Percentiles rank a stretch among this genome's conserved stretches.
phyloP scores from a whole-genome alignment of 2,888 invertebrate species.

The Agrochola macilenta region DNA sequence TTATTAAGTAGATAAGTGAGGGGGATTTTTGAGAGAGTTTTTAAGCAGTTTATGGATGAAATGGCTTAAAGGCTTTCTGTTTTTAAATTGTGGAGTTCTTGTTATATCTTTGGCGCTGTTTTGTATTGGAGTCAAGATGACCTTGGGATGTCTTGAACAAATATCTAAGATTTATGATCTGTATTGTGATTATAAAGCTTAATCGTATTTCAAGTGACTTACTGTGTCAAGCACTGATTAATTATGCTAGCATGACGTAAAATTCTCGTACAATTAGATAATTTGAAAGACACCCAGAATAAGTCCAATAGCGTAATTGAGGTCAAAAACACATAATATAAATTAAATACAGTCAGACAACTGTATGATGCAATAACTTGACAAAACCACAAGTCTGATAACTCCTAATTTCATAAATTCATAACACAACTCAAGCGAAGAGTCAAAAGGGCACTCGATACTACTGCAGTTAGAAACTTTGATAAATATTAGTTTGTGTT shows the following conservation, averaged over 20 bases:
- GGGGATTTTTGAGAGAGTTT: constrained; percentile 58
- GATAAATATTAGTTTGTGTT: constrained; percentile 16
- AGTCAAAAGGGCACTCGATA: constrained; percentile 1
- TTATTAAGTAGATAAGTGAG: constrained; percentile 66
- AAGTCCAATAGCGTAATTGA: background rate
- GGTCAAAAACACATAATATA: background rate
- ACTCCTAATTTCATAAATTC: background rate
- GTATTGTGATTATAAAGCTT: constrained; percentile 36
- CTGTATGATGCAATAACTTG: background rate
- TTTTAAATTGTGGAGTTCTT: constrained; percentile 27
- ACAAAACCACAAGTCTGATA: background rate
- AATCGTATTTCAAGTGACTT: constrained; percentile 23
- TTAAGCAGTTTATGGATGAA: constrained; percentile 51
- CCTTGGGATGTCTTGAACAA: constrained; percentile 53
- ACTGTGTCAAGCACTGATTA: constrained; percentile 47
- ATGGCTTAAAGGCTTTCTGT: constrained; percentile 19
- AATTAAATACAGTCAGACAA: background rate
- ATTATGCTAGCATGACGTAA: constrained; percentile 15
- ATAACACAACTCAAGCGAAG: background rate
- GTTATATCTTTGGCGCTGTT: background rate
- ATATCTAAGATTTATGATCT: constrained; percentile 49
- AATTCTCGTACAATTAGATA: background rate
- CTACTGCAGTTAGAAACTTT: constrained; percentile 21
- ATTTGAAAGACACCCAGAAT: background rate
- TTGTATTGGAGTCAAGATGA: constrained; percentile 23